phyloP scores from a whole-genome alignment of 2,113 vertebrate genomes.

The Xenopus tropicalis region DNA sequence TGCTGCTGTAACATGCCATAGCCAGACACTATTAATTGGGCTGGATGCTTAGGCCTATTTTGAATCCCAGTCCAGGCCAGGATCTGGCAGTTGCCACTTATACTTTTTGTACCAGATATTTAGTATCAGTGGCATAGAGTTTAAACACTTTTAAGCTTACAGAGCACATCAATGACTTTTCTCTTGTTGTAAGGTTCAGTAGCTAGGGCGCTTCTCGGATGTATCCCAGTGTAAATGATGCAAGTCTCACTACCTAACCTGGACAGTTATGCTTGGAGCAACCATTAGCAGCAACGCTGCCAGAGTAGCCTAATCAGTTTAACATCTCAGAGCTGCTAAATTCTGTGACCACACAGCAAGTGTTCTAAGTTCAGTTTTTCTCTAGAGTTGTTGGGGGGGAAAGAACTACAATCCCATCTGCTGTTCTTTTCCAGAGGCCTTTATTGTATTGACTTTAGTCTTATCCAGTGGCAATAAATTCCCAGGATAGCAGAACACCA shows the following conservation, averaged over 20 bases:
- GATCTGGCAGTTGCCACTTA: too few species aligned
- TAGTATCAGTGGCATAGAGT: too few species aligned
- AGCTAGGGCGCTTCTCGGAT: too few species aligned
- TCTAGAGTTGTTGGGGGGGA: not conserved
- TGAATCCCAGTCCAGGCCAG: too few species aligned
- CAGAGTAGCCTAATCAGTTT: not conserved
- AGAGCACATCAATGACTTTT: too few species aligned
- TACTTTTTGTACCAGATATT: too few species aligned
- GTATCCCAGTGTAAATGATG: too few species aligned
- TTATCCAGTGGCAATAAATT: slow-evolving; percentile 56
- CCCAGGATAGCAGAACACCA: slow-evolving; percentile 48
- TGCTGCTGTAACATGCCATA: too few species aligned
- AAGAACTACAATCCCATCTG: slow-evolving; percentile 47
- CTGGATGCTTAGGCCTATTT: too few species aligned
- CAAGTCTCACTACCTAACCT: not conserved
- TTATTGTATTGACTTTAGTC: slow-evolving; percentile 49
- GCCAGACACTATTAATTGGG: too few species aligned
- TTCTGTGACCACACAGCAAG: not conserved
- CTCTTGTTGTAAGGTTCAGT: too few species aligned
- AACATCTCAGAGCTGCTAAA: slow-evolving; percentile 1
- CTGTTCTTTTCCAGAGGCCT: slow-evolving; percentile 35
- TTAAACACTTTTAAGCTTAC: too few species aligned
- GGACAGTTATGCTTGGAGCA: not conserved
- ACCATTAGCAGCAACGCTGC: not conserved
- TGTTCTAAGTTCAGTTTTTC: not conserved